A percentile compares a stretch with the other conserved stretches of the same genome.
Conservation (phyloP, 2,113 vertebrate species). For the Seriola rivoliana region DNA sequence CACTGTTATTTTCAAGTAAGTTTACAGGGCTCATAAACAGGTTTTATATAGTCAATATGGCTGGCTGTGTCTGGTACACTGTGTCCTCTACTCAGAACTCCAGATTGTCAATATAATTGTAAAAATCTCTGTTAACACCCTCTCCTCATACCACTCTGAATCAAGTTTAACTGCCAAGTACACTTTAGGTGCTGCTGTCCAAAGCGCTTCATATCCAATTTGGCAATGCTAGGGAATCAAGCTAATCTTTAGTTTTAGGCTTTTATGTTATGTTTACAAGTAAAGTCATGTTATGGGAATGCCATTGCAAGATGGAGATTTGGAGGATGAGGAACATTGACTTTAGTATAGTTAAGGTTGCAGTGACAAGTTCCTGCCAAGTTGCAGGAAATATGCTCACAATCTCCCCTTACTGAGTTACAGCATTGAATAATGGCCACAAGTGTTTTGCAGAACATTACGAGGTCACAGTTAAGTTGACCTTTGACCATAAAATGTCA, state of each 20-base stretch:
- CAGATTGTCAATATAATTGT: constrained; percentile 66
- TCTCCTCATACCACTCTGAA: constrained; percentile 42
- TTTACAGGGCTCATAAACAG: constrained; percentile 73
- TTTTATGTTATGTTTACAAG: not conserved
- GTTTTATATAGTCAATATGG: constrained; percentile 75
- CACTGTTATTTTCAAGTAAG: constrained; percentile 68
- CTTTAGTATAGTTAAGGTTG: too few species aligned
- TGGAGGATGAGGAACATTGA: not conserved
- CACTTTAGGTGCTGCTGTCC: constrained; percentile 3
- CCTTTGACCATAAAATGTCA: too few species aligned
- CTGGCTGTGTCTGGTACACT: constrained; percentile 63
- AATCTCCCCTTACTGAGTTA: too few species aligned
- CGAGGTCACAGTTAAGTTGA: too few species aligned
- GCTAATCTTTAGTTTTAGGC: not conserved
- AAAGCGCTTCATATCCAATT: constrained; percentile 1
- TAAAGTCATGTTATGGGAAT: not conserved
- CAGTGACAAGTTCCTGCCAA: too few species aligned
- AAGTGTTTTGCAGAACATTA: too few species aligned
- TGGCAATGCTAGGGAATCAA: not conserved
- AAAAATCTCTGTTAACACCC: constrained; percentile 64
- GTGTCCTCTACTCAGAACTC: constrained; percentile 62
- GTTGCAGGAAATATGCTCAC: too few species aligned
- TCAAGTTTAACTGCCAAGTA: constrained; percentile 39
- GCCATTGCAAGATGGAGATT: not conserved
- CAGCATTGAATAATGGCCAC: too few species aligned